Conservation (phyloP, 2,888 invertebrate genomes). For the Eurytoma adleriae region DNA sequence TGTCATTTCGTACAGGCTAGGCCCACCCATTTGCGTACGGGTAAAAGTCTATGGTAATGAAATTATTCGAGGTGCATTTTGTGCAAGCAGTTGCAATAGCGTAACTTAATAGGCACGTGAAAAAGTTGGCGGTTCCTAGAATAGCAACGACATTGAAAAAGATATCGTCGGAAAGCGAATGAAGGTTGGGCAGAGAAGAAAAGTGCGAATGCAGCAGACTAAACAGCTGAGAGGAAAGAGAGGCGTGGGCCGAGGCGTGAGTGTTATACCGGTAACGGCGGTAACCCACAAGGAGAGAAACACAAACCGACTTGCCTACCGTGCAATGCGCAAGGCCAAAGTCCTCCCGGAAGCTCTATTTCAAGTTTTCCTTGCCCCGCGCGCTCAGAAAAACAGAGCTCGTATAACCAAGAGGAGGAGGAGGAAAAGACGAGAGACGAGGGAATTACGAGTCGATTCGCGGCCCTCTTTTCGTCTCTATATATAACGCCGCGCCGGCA, state of each 20-base stretch:
- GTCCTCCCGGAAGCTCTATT: constrained; percentile 18
- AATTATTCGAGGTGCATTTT: not conserved
- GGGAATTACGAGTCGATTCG: constrained; percentile 14
- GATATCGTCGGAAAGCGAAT: constrained; percentile 6
- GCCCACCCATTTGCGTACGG: too few species aligned
- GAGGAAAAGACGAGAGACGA: not conserved
- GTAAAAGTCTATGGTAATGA: not conserved
- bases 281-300: not conserved
- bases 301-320: constrained; percentile 1
- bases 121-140: not conserved
- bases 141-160: constrained; percentile 3
- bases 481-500: not conserved
- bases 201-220: not conserved
- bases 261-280: constrained; percentile 26
- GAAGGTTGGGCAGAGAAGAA: not conserved
- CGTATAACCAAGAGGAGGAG: not conserved
- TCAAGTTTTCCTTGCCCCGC: constrained; percentile 11
- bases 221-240: not conserved
- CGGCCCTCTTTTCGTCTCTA: not conserved
- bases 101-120: too few species aligned
- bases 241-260: not conserved
- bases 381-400: not conserved
- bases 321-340: not conserved
- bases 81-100: too few species aligned
- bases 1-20: not conserved